These are phyloP conservation scores for Cataglyphis livida DNA, from an alignment of 2,888 invertebrate species.

Conservation along the genomic window DNA sequence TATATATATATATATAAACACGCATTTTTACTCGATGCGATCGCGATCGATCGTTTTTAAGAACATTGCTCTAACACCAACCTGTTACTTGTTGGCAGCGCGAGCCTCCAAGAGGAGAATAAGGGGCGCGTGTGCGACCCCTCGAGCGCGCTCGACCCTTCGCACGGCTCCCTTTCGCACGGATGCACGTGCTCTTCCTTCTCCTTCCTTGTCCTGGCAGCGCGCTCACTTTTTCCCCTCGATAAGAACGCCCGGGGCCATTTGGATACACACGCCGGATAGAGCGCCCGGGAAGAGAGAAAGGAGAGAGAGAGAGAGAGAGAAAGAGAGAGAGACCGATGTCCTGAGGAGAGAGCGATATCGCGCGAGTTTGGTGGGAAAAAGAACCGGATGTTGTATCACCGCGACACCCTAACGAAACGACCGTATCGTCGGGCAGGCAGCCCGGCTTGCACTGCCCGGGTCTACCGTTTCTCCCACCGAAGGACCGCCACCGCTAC, in stretches of 20 bases:
- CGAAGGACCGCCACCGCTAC: slow-evolving; percentile 72
- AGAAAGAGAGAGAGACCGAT: neutral
- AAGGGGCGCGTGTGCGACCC: slow-evolving; percentile 59
- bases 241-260: neutral
- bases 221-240: slow-evolving; percentile 17
- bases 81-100: slow-evolving; percentile 50
- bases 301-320: neutral
- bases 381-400: slow-evolving; percentile 35
- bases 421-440: slow-evolving; percentile 82
- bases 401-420: slow-evolving; percentile 63
- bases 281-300: neutral
- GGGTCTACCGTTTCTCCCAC: slow-evolving; percentile 84
- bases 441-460: slow-evolving; percentile 85
- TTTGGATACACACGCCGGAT: slow-evolving; percentile 3
- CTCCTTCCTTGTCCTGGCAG: neutral
- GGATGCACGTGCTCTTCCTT: slow-evolving; percentile 64
- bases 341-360: neutral
- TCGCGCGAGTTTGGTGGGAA: slow-evolving; percentile 15
- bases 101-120: slow-evolving; percentile 50
- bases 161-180: slow-evolving; percentile 49
- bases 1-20: no score
- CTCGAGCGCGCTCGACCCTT: slow-evolving; percentile 55
- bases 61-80: slow-evolving; percentile 43
- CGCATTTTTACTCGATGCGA: slow-evolving; percentile 31
- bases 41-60: slow-evolving; percentile 33